Evolutionary conservation across 2,888 invertebrate genomes (phyloP), one percentile per base, ranked within the genome.

Genomic region (Pegoplata infirma): DNA sequence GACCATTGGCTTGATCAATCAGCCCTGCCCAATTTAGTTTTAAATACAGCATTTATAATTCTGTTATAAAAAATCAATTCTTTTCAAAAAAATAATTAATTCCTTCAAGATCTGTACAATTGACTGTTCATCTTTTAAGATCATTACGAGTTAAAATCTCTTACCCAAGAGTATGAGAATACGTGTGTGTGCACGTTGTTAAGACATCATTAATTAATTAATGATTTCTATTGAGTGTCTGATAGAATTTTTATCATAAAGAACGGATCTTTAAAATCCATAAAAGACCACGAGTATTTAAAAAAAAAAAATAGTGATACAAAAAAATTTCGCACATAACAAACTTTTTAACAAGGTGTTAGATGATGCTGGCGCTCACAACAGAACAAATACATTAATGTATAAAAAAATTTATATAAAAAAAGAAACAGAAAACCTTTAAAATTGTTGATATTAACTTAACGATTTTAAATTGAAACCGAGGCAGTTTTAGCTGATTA

Each of bases 131-230:
- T n/a, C n/a, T n/a, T n/a, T n/a, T n/a, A 17, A 12, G 5, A n/a
- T 40, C 36, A 40, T 12, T 21, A 12, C 0, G 2, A 12, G 17
- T 17, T 44, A 44, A 55, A 55, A 17, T 3, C 23, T 12, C 7
- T 36, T 40, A 58, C n/a, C 14, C 32, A 51, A 17, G 10, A 5
- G 7, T 49, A 10, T 61, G 17, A 10, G n/a, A 12, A 49, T 10
- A 10, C 19, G 8, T 46, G 44, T 51, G 10, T 69, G 55, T 69
- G 78, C 28, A 23, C 49, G 55, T 69, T 77, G 63, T 79, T 61
- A 71, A 74, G 66, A 79, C 71, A 74, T 79, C 78, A 79, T 74
- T 79, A 74, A 74, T 79, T 79, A 79, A 79, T 79, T 79, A 79
- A 79, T 79, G 78, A 79, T 71, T 69, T 74, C 78, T 79, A 71